Percentiles rank a stretch among this genome's conserved stretches.
Evolutionary conservation across 2,797 vertebrate genomes (phyloP).

Genomic region (Acipenser transmontanus): DNA sequence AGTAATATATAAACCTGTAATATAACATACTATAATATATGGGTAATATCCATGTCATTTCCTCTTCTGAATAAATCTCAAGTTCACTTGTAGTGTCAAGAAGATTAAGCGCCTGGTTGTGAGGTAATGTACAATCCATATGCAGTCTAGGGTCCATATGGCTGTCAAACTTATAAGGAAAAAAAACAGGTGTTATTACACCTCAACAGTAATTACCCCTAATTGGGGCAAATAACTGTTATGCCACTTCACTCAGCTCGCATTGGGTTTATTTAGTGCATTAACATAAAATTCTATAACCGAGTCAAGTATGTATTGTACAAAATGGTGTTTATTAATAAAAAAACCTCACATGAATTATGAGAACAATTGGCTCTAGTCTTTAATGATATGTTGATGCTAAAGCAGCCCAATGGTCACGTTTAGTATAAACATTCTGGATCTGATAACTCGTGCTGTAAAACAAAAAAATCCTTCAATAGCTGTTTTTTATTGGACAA

Average conservation of each 20-base stretch:
- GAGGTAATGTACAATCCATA: conserved; percentile 9
- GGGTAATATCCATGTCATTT: no score
- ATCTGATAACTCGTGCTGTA: neutral
- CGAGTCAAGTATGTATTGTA: no score
- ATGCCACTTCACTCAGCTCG: neutral
- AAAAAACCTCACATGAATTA: no score
- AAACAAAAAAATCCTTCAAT: neutral
- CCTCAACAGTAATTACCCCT: conserved; percentile 30
- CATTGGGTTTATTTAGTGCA: no score
- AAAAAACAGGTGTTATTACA: conserved; percentile 38
- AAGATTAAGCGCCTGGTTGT: neutral
- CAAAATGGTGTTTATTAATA: no score
- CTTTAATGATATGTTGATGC: no score
- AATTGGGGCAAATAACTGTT: conserved; percentile 13
- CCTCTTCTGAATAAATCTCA: neutral
- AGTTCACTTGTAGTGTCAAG: neutral
- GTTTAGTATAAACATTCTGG: neutral
- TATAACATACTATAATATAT: no score
- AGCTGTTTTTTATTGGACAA: neutral
- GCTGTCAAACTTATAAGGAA: conserved; percentile 46
- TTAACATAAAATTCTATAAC: no score
- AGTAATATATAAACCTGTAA: no score
- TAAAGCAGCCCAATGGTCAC: no score
- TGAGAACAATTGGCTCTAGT: no score
- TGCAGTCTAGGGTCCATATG: conserved; percentile 43